Evolutionary conservation across 2,113 vertebrate species (phyloP), one percentile per base, ranked within the genome.

Genomic region (Oxyura jamaicensis): DNA sequence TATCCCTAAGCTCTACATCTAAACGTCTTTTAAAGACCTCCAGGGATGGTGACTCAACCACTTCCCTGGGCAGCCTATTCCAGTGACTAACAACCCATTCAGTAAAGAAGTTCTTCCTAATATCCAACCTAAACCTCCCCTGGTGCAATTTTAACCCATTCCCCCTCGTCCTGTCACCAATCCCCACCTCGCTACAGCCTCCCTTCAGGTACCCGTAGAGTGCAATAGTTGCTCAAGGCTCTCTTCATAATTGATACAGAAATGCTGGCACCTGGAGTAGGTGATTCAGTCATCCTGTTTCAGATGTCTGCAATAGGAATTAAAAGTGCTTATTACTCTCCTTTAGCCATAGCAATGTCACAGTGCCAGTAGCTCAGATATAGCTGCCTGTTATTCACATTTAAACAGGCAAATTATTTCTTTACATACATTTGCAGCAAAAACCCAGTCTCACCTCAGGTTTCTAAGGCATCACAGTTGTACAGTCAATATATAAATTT

Each of bases 351-450:
- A 71, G 44, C 33, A 81, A 46, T 36, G 53, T 28, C 0, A 0
- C 18, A 50, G 19, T 31, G 22, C 22, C 55, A 65, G 59, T 29
- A 72, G 14, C 42, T 44, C 76, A 42, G 67, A 36, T 52, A 56
- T 62, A 93, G 42, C 29, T 58, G 44, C 12, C n/a, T 41, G 29
- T 1, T 2, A 35, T 46, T 75, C 3, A 0, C 22, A 36, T 68
- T 44, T 56, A 16, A 76, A 25, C 6, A 42, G 8, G 31, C 41
- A 53, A 74, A 66, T 17, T 23, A 13, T 60, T 5, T 11, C 13
- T 63, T 75, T 39, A n/a, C 16, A 2, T 42, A 16, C 0, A 5
- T 16, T 69, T 93, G 39, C 0, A 2, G 29, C 0, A 0, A 59
- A 69, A 65, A 20, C 83, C 28, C 59, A 69, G 25, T 35, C 44